These are phyloP conservation scores for Okamejei kenojei DNA, from an alignment of 2,797 vertebrate species.

Conservation along the genomic window DNA sequence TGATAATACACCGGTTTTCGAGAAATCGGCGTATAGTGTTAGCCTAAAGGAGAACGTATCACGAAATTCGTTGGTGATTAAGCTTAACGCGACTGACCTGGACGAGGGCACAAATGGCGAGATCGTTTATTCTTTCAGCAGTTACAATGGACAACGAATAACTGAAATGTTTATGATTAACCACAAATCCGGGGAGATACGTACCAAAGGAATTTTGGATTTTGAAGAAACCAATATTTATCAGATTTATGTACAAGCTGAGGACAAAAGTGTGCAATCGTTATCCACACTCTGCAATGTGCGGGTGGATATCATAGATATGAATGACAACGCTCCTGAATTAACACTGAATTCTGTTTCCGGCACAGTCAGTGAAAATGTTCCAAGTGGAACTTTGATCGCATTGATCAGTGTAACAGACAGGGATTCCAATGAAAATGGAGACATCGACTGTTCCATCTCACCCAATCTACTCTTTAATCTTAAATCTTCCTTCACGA, in stretches of 20 bases:
- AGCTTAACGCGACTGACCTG: slow-evolving; percentile 42
- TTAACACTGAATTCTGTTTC: slow-evolving; percentile 41
- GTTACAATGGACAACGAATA: slow-evolving; percentile 45
- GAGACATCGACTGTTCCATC: slow-evolving; percentile 40
- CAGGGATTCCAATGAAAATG: slow-evolving; percentile 43
- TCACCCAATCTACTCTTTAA: slow-evolving; percentile 37
- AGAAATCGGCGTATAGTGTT: slow-evolving; percentile 41
- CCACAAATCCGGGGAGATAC: slow-evolving; percentile 45
- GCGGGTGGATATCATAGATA: slow-evolving; percentile 43
- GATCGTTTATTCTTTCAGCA: slow-evolving; percentile 40
- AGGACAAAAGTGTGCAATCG: slow-evolving; percentile 42
- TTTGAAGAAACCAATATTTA: slow-evolving; percentile 41
- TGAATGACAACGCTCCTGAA: slow-evolving; percentile 47
- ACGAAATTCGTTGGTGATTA: slow-evolving; percentile 35
- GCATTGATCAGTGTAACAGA: slow-evolving; percentile 45
- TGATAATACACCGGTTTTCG: slow-evolving; percentile 48
- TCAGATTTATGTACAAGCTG: slow-evolving; percentile 43
- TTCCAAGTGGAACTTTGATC: slow-evolving; percentile 37
- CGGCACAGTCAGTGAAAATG: slow-evolving; percentile 39
- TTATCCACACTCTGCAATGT: slow-evolving; percentile 42
- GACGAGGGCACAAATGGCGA: slow-evolving; percentile 42
- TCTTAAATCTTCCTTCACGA: slow-evolving; percentile 39
- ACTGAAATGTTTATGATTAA: slow-evolving; percentile 46
- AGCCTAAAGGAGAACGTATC: slow-evolving; percentile 42
- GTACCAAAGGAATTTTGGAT: slow-evolving; percentile 42